These are phyloP conservation scores for Thomomys bottae DNA, from an alignment of 2,113 vertebrate species.

Conservation along the genomic window DNA sequence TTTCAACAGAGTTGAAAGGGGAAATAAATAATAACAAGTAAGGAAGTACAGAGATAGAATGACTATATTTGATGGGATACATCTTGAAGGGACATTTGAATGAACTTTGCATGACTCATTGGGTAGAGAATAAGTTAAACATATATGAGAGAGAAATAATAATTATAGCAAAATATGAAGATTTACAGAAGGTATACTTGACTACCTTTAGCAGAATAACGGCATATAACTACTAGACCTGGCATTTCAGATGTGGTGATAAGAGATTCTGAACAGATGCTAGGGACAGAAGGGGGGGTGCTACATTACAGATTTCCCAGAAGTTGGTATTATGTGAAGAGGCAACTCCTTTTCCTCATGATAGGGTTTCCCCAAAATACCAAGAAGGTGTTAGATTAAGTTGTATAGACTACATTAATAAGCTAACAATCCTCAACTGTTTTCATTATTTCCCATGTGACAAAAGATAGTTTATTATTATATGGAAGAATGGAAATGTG, in stretches of 20 bases:
- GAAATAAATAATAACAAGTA: constrained; percentile 1
- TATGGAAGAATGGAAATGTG: too few species aligned
- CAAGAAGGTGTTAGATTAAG: background rate
- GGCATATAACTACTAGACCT: background rate
- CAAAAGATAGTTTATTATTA: background rate
- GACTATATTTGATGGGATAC: background rate
- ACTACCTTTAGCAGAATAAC: background rate
- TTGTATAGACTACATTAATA: background rate
- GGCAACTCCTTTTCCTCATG: too few species aligned
- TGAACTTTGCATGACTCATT: background rate
- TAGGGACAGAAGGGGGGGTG: background rate
- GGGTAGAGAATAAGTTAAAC: background rate
- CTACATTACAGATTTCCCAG: background rate
- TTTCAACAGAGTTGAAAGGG: background rate
- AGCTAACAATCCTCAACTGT: background rate
- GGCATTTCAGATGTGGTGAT: background rate
- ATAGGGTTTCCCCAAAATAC: background rate
- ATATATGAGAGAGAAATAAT: background rate
- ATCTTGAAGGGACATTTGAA: background rate
- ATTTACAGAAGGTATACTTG: too few species aligned
- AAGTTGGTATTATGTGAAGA: background rate
- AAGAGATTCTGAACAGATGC: background rate
- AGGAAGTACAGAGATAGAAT: background rate
- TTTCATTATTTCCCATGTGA: background rate
- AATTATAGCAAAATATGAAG: constrained; percentile 6